Conservation (phyloP, 1,140 invertebrate species). For the Pteromalus puparum region DNA sequence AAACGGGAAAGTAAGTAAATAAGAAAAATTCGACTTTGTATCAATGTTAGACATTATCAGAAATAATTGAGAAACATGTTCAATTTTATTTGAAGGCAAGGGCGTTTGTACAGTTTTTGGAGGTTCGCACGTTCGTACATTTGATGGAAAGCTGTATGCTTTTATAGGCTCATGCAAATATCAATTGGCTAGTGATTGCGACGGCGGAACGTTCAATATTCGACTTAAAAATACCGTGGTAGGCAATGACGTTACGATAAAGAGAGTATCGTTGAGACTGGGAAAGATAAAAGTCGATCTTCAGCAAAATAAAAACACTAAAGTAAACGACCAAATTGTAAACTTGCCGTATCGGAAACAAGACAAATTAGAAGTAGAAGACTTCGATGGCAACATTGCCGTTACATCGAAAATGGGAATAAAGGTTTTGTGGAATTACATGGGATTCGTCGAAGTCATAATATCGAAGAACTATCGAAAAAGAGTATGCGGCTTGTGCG, state of each 20-base stretch:
- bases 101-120: constrained; percentile 94
- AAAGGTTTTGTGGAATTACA: constrained; percentile 93
- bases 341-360: constrained; percentile 79
- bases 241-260: constrained; percentile 88
- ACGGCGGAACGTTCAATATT: constrained; percentile 86
- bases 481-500: constrained; percentile 91
- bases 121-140: constrained; percentile 94
- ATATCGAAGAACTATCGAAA: constrained; percentile 87
- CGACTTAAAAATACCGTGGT: constrained; percentile 91
- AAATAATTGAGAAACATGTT: constrained; percentile 42
- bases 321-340: constrained; percentile 87
- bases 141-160: constrained; percentile 94
- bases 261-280: constrained; percentile 88
- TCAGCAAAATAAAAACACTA: constrained; percentile 88
- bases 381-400: constrained; percentile 79
- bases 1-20: constrained; percentile 78
- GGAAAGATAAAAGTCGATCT: constrained; percentile 86
- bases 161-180: constrained; percentile 96
- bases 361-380: constrained; percentile 76
- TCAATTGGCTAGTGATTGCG: constrained; percentile 88
- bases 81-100: constrained; percentile 77
- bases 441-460: constrained; percentile 92
- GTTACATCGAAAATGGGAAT: constrained; percentile 83
- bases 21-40: no score
- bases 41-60: background rate